These are phyloP conservation scores for Psylliodes chrysocephalus DNA, from an alignment of 2,888 invertebrate genomes.

Conservation along the genomic window DNA sequence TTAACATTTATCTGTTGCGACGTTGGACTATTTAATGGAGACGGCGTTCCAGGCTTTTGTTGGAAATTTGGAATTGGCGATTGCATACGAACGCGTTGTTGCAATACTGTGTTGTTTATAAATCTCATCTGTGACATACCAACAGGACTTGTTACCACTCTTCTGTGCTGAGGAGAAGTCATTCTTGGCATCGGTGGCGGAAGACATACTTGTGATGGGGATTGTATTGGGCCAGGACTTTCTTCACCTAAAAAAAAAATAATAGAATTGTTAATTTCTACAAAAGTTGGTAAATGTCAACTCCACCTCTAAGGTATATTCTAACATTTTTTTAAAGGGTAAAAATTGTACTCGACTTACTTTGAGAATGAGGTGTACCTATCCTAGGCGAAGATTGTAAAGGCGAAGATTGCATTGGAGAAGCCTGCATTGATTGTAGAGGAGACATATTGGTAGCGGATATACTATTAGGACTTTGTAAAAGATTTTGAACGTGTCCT, in stretches of 20 bases:
- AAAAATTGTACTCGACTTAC: constrained; percentile 61
- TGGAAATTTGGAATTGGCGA: constrained; percentile 59
- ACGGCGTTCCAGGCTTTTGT: constrained; percentile 60
- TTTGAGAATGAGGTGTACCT: constrained; percentile 72
- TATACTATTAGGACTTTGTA: constrained; percentile 66
- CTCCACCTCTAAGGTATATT: too few species aligned
- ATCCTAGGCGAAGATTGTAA: constrained; percentile 70
- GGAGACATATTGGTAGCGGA: constrained; percentile 52
- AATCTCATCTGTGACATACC: constrained; percentile 57
- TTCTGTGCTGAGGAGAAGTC: constrained; percentile 70
- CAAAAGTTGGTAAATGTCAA: too few species aligned
- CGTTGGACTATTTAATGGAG: constrained; percentile 61
- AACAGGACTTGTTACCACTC: constrained; percentile 68
- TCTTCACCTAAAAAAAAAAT: constrained; percentile 64
- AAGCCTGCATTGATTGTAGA: constrained; percentile 64
- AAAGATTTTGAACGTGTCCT: constrained; percentile 60
- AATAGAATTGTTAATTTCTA: too few species aligned
- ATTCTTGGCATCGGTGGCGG: constrained; percentile 67
- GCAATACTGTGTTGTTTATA: constrained; percentile 51
- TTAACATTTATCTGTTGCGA: constrained; percentile 42
- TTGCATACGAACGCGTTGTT: constrained; percentile 58
- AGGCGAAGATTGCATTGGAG: constrained; percentile 67
- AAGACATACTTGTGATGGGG: constrained; percentile 62
- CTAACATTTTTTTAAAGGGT: neutral
- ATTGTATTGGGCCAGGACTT: constrained; percentile 69